phyloP scores from a whole-genome alignment of 2,113 vertebrate species.

The Stegostoma tigrinum region DNA sequence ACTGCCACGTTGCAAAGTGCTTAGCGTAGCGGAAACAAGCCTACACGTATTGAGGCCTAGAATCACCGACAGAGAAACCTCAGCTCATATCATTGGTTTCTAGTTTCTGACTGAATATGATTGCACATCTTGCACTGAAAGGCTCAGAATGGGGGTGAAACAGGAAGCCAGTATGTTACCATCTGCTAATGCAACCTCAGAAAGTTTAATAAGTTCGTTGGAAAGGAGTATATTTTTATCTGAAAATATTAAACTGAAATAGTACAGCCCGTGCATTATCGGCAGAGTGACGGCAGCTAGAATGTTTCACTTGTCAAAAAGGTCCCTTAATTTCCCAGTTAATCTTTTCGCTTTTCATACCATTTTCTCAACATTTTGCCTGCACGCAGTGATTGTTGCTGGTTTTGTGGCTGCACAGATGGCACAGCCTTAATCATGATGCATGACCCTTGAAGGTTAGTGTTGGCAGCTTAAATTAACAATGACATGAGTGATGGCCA shows the following conservation, averaged over 20 bases:
- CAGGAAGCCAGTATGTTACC: neutral
- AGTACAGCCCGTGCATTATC: neutral
- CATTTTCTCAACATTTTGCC: neutral
- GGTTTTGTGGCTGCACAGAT: neutral
- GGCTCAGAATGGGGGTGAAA: neutral
- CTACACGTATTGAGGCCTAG: neutral
- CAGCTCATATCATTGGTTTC: conserved; percentile 5
- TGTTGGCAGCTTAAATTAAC: neutral
- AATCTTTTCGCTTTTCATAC: neutral
- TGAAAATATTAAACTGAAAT: neutral
- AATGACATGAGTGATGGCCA: neutral
- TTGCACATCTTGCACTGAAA: neutral
- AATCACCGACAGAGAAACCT: neutral
- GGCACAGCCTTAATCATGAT: neutral
- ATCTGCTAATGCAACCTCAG: conserved; percentile 5
- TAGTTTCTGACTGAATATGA: neutral
- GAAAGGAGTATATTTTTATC: neutral
- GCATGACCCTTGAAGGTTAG: neutral
- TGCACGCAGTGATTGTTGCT: neutral
- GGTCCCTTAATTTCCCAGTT: neutral
- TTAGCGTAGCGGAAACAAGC: neutral
- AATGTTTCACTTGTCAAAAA: neutral
- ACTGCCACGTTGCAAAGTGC: neutral
- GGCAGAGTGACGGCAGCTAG: neutral
- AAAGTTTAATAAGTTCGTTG: neutral